Evolutionary conservation across 2,113 vertebrate genomes (phyloP), one percentile per base, ranked within the genome.

Genomic region (Donacobius atricapilla): DNA sequence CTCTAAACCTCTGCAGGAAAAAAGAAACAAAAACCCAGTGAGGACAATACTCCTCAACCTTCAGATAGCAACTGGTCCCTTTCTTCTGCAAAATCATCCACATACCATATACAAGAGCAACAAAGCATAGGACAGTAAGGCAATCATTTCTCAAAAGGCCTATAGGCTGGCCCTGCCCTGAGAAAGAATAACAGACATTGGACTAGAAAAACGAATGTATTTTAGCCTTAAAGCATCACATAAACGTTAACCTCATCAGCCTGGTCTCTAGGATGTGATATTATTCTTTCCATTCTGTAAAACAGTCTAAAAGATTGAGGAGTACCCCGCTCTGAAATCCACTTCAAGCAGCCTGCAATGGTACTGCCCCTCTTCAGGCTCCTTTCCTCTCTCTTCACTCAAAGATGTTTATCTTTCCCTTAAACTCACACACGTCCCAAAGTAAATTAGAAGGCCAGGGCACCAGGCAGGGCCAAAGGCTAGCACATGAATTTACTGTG

Each of bases 391-490:
- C 69, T 75, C 79, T 53, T 63, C 68, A n/a, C 22, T 30, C 61
- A 92, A 58, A 44, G 51, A 25, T 42, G 75, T 95, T 90, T 86
- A 72, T 65, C 78, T 86, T 95, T 81, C 81, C 84, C 44, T 57
- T 77, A 70, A 60, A 71, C n/a, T 40, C 68, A n/a, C 3, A 6
- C 60, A 24, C 31, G 3, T 45, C 89, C 65, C 56, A 33, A 27
- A 87, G 66, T 69, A 86, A 78, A 89, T 48, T 37, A 86, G 45
- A 82, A 80, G 60, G 45, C 42, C 42, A 51, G 68, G 72, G 35
- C 66, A 82, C 11, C 15, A 76, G 58, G 15, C 47, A 85, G 61
- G 93, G 93, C 95, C 97, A 96, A 89, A 87, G 95, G 94, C 56
- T 64, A 89, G 79, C 8, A 0, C 5, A 27, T 61, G 88, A 96